Percentiles rank a stretch among this genome's conserved stretches.
Evolutionary conservation across 2,113 vertebrate genomes (phyloP).

Genomic region (Tinamus guttatus): DNA sequence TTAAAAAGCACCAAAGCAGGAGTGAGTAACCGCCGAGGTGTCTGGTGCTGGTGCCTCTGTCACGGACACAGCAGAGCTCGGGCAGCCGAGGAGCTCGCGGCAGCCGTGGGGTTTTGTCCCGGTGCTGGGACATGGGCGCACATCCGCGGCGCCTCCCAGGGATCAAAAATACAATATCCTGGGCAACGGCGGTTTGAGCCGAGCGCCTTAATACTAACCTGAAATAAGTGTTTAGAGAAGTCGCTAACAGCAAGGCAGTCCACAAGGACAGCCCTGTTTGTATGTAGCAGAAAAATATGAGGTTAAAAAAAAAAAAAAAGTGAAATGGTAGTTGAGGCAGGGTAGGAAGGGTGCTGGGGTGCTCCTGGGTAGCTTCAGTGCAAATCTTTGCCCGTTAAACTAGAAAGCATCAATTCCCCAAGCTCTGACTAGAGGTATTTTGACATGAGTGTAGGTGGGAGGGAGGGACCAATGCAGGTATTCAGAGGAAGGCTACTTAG

Average conservation of each 20-base stretch:
- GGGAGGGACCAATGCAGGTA: neutral
- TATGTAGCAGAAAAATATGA: rapidly evolving
- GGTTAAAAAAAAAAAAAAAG: neutral
- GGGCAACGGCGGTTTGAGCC: neutral
- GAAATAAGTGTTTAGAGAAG: neutral
- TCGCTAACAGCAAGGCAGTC: neutral
- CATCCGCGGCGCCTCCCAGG: neutral
- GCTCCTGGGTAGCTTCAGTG: neutral
- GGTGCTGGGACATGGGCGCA: rapidly evolving
- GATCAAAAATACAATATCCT: neutral
- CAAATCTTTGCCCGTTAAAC: neutral
- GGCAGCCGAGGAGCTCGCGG: neutral
- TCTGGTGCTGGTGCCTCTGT: constrained; percentile 34
- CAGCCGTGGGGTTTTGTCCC: neutral
- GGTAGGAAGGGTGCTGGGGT: neutral
- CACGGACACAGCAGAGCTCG: rapidly evolving
- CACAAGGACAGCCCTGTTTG: neutral
- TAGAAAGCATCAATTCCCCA: neutral
- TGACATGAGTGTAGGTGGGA: neutral
- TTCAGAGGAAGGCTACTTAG: neutral
- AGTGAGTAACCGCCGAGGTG: neutral
- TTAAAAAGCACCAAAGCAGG: constrained; percentile 29
- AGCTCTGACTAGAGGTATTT: neutral
- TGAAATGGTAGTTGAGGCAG: neutral
- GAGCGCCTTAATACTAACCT: neutral